Conservation (phyloP, 2,888 invertebrate genomes). For the Caenorhabditis sp. region DNA sequence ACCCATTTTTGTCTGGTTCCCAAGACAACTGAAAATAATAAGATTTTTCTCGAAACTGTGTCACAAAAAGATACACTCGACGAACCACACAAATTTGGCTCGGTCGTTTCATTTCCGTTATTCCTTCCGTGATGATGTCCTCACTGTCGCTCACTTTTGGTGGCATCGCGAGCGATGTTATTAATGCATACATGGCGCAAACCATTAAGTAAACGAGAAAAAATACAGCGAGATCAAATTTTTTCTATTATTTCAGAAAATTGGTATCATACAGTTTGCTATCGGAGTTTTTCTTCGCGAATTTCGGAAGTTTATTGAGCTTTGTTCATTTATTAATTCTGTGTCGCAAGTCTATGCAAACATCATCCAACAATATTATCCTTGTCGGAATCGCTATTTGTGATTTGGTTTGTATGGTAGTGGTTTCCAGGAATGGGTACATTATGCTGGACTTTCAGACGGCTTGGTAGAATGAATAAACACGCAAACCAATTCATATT, state of each 20-base stretch:
- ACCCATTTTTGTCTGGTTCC: too few relatives aligned
- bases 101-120: neutral
- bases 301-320: slow-evolving; percentile 1
- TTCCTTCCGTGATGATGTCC: neutral
- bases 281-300: slow-evolving; percentile 18
- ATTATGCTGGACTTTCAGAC: neutral
- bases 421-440: slow-evolving; percentile 2
- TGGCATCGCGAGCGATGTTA: too few relatives aligned
- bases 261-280: neutral
- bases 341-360: slow-evolving; percentile 15
- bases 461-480: too few relatives aligned
- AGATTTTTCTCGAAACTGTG: too few relatives aligned
- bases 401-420: slow-evolving; percentile 23
- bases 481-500: too few relatives aligned
- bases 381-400: slow-evolving; percentile 25
- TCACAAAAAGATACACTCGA: too few relatives aligned
- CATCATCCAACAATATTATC: slow-evolving; percentile 5
- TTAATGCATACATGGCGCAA: neutral
- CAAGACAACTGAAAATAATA: too few relatives aligned
- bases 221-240: neutral
- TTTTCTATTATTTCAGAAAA: neutral
- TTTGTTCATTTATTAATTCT: slow-evolving; percentile 7
- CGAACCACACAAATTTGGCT: too few relatives aligned
- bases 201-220: neutral
- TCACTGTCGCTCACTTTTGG: neutral